Conservation (phyloP, 2,888 invertebrate genomes). For the Caenorhabditis wallacei region DNA sequence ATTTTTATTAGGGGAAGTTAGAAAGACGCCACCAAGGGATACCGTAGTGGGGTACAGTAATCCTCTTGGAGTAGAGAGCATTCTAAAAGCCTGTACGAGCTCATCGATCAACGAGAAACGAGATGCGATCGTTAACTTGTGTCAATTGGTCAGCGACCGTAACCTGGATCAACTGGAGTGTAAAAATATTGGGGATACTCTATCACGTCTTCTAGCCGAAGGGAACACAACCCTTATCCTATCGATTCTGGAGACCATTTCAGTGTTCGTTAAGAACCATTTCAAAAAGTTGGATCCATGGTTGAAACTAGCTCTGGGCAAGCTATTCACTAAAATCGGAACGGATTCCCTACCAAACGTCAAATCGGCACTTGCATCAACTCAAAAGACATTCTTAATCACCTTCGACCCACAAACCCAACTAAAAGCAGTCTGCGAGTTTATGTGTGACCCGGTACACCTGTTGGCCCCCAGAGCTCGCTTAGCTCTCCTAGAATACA, state of each 20-base stretch:
- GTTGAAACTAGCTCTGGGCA: constrained; percentile 52
- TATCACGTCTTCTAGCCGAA: constrained; percentile 53
- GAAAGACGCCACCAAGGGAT: constrained; percentile 12
- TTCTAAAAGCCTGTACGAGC: constrained; percentile 46
- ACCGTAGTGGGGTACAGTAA: not conserved
- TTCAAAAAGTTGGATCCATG: constrained; percentile 37
- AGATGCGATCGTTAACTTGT: constrained; percentile 19
- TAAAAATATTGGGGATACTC: constrained; percentile 54
- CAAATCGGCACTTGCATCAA: constrained; percentile 21
- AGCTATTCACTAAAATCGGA: constrained; percentile 55
- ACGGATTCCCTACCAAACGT: constrained; percentile 51
- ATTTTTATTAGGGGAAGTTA: constrained; percentile 24
- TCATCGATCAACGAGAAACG: constrained; percentile 35
- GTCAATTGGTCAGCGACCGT: constrained; percentile 2
- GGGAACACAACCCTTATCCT: constrained; percentile 53
- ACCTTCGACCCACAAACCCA: constrained; percentile 50
- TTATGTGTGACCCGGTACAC: constrained; percentile 62
- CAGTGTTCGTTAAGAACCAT: constrained; percentile 29
- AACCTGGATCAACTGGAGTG: constrained; percentile 29
- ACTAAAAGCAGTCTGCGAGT: constrained; percentile 58
- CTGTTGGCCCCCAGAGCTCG: constrained; percentile 49
- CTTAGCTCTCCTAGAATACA: constrained; percentile 54
- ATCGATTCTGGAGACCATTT: constrained; percentile 42
- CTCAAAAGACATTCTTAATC: constrained; percentile 46
- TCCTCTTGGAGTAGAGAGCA: constrained; percentile 18